These are phyloP conservation scores for Meganola albula DNA, from an alignment of 2,888 invertebrate genomes.

Conservation along the genomic window DNA sequence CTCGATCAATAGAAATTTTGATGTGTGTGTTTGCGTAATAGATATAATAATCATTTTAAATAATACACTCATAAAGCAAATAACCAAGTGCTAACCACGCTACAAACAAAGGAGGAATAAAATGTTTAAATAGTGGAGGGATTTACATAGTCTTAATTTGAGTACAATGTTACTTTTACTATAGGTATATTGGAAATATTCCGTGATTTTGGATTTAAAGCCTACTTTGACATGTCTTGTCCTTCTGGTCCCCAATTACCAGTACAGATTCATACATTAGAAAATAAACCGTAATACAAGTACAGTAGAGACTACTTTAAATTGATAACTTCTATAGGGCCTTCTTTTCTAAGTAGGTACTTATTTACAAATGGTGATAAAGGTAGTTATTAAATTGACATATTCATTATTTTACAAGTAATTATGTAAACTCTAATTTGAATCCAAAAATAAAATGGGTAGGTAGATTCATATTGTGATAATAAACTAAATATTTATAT, in stretches of 20 bases:
- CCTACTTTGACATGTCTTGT: constrained; percentile 44
- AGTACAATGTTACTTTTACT: constrained; percentile 32
- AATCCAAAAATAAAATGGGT: constrained; percentile 7
- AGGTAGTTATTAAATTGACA: constrained; percentile 22
- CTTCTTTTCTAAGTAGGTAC: constrained; percentile 16
- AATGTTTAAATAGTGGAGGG: constrained; percentile 65
- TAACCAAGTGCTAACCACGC: constrained; percentile 35
- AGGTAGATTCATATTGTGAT: neutral
- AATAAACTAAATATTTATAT: neutral
- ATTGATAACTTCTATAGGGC: constrained; percentile 31
- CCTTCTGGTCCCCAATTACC: constrained; percentile 63
- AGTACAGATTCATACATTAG: constrained; percentile 41
- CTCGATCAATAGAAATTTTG: too few relatives aligned
- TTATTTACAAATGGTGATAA: constrained; percentile 22
- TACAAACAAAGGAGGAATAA: constrained; percentile 35
- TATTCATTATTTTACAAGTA: constrained; percentile 10
- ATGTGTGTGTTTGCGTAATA: too few relatives aligned
- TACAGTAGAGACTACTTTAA: constrained; percentile 20
- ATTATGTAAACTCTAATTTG: too few relatives aligned
- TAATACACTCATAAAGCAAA: too few relatives aligned
- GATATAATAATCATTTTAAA: too few relatives aligned
- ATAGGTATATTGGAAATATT: constrained; percentile 30
- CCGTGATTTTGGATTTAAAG: constrained; percentile 42
- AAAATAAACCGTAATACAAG: constrained; percentile 19
- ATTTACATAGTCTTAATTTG: constrained; percentile 63